Base-by-base conservation (phyloP, 2,797 vertebrate species). In the Onychomys torridus region DNA sequence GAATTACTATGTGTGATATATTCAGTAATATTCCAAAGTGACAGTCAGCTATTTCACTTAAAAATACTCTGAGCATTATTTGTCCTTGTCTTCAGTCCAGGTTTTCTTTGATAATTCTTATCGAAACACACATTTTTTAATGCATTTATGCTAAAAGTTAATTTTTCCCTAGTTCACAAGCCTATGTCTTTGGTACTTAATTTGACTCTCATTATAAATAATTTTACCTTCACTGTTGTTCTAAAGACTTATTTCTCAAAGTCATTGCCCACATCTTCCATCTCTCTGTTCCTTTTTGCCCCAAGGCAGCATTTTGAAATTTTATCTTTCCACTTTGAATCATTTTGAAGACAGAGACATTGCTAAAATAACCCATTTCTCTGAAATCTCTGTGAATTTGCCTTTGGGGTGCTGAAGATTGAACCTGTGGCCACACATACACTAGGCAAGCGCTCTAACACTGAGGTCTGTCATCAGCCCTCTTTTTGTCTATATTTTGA, bases 181-280 rank as follows among this genome's bases (percentile, higher is more conserved):
- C n/a, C 2, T 46, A 3, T 78, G 16, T 73, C 65, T 75, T 67
- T 81, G 19, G 63, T 11, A 75, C 34, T 89, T 75, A 79, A 16
- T 84, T n/a, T 92, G 49, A 76, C 13, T 25, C 40, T 0, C 34
- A 29, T 25, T 90, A 5, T 17, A 55, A 81, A 55, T 61, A 89
- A 95, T 55, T 86, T 89, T n/a, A 92, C 21, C 49, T 69, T 81
- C 49, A 37, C 52, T 96, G 87, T 77, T 73, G 5, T 69, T 76
- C 21, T 59, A 9, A 27, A 90, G 69, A 87, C 10, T 7, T 2
- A 32, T 43, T 84, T 25, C 17, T 90, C 32, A 69, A 5, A 63
- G 29, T 6, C 2, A 12, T 81, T 76, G 19, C 55, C 23, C 14
- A 23, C 14, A 46, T 8, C 37, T 43, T 29, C 37, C 61, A 29